Conservation (phyloP, 2,888 invertebrate genomes). For the Myopa testacea region DNA sequence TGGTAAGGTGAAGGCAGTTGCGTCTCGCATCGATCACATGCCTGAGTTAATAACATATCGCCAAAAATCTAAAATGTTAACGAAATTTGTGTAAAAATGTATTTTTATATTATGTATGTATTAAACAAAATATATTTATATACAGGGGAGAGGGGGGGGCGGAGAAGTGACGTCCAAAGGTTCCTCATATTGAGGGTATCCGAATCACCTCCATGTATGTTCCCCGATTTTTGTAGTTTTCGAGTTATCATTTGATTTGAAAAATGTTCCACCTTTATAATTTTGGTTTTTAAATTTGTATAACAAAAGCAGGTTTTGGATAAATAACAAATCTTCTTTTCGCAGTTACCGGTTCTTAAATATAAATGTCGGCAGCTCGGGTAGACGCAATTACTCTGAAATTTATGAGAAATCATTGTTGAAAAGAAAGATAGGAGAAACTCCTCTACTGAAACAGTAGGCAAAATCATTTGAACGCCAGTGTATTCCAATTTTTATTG, state of each 20-base stretch:
- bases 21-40: constrained; percentile 82
- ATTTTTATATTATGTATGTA: background rate
- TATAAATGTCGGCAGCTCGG: constrained; percentile 38
- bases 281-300: background rate
- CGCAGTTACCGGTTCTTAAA: constrained; percentile 35
- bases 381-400: constrained; percentile 40
- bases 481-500: constrained; percentile 30
- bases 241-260: too few species aligned
- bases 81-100: background rate
- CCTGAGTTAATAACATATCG: constrained; percentile 83
- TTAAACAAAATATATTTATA: too few species aligned
- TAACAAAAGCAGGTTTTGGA: background rate
- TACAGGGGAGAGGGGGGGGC: too few species aligned
- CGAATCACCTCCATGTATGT: too few species aligned
- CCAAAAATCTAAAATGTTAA: constrained; percentile 69
- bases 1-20: constrained; percentile 86
- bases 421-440: constrained; percentile 13
- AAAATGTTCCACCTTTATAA: background rate
- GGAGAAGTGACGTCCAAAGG: too few species aligned
- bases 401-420: constrained; percentile 39
- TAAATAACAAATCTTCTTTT: background rate
- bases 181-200: too few species aligned
- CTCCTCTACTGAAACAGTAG: constrained; percentile 12
- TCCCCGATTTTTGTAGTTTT: too few species aligned
- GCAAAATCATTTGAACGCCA: background rate